Base-by-base conservation (phyloP, 23 tunicate genomes). In the Halocynthia roretzi region DNA sequence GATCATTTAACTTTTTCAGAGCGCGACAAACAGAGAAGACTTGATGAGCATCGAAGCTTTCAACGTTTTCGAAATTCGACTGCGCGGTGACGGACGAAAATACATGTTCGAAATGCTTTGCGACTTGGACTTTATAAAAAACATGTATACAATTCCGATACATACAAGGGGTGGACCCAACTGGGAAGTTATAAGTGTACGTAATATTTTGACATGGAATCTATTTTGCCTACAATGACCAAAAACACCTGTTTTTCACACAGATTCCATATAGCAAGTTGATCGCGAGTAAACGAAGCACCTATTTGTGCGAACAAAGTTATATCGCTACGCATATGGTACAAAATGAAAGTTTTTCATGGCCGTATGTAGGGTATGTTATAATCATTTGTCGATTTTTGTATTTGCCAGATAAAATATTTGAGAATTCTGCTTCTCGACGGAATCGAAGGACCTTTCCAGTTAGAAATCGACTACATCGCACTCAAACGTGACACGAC, bases 391-490 rank as follows among this genome's bases (percentile, higher is more conserved):
- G 71, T 12, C 12, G 4, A 12, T 12, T 0, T 75, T 75, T 56
- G 15, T 5, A 54, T 61, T 18, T 75, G 80, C 8, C 84, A 87
- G 94, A 76, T 93, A 61, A 15, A 55, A 5, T 77, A 80, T 68
- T 81, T 94, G 23, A 91, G 93, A 11, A 88, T 94, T 67, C 61
- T 81, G 53, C 78, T 94, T 5, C 73, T 70, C n/a, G 99, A 94
- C 58, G 85, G 82, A 18, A 88, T 94, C n/a, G 91, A 88, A 71
- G 99, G 99, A n/a, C 99, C 99, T 1, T 94, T 89, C 55, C 90
- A 88, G 56, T 78, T 94, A 48, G 99, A 94, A 78, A 55, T 94
- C 15, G 99, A 94, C 62, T 94, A 94, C 78, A 84, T 94, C 6
- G 99, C 84, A 7, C 54, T 88, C 7, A 63, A 68, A 8, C 60